Evolutionary conservation across 2,888 invertebrate species (phyloP), one percentile per base, ranked within the genome.

Genomic region (Acleris laterana): DNA sequence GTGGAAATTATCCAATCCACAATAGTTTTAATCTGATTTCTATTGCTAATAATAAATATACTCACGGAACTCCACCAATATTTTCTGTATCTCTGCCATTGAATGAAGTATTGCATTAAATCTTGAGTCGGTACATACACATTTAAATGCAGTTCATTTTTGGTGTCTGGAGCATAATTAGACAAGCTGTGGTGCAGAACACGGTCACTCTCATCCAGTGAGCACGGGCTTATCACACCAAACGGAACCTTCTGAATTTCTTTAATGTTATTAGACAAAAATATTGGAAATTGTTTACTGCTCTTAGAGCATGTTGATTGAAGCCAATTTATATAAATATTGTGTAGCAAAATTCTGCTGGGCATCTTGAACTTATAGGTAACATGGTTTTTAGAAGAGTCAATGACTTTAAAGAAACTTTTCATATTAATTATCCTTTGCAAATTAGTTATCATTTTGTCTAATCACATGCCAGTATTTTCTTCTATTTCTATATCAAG

Each of bases 11-110:
- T 38, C 0, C 13, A 38, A 38, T 38, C 4, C 13, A 13, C 13
- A 38, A 13, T 13, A 38, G 13, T 38, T 38, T 38, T 13, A 38
- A 32, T 32, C 38, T 13, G 38, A 38, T 38, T 38, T 38, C 38
- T 38, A 13, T 38, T 38, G 38, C 38, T 38, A 38, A 13, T 38
- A 38, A 13, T 13, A 38, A 38, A 11, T 38, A 63, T 70, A 87
- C 91, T 90, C 73, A 96, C 94, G 83, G 95, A 96, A 87, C 97
- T 95, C 97, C 97, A 97, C 97, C 97, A 97, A 74, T 95, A 95
- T 81, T 96, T 96, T 63, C 97, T 94, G 76, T 96, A 95, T 69
- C 95, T 93, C 79, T 97, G 97, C 91, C 96, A 95, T 73, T 95
- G 95, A 77, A 96, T 95, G 81, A 96, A 96, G 78, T 95, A 94